Evolutionary conservation across 2,797 vertebrate genomes (phyloP).

Genomic region (Botia almorhae): DNA sequence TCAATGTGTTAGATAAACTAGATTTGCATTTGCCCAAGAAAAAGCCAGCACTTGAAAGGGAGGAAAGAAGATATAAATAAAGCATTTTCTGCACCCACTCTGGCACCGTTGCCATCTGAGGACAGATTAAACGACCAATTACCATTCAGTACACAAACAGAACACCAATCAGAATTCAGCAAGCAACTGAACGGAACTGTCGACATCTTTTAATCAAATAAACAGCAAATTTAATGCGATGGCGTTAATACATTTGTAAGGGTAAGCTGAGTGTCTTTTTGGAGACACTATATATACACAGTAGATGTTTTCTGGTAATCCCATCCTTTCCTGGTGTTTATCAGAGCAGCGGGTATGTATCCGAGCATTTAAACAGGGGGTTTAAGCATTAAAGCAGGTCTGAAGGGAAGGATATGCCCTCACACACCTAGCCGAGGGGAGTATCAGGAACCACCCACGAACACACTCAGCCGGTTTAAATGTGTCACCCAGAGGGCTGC

Average conservation of each 20-base stretch:
- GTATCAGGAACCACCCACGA: constrained; percentile 27
- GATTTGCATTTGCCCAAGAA: too few relatives aligned
- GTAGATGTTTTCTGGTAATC: background rate
- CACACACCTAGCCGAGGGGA: constrained; percentile 21
- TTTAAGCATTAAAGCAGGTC: constrained; percentile 28
- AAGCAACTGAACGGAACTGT: too few relatives aligned
- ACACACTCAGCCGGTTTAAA: constrained; percentile 27
- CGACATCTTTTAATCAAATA: background rate
- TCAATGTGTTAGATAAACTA: background rate
- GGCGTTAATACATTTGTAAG: background rate
- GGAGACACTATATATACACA: too few relatives aligned
- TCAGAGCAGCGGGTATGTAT: background rate
- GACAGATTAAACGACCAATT: too few relatives aligned
- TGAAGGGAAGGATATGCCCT: constrained; percentile 56
- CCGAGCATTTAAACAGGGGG: background rate
- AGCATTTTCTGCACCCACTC: too few relatives aligned
- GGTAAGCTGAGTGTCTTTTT: too few relatives aligned
- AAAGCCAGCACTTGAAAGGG: too few relatives aligned
- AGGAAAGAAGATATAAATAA: too few relatives aligned
- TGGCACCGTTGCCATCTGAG: too few relatives aligned
- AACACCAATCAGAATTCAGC: too few relatives aligned
- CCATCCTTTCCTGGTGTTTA: background rate
- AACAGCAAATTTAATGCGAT: background rate
- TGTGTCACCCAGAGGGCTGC: constrained; percentile 27
- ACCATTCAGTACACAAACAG: too few relatives aligned